Evolutionary conservation across 2,113 vertebrate genomes (phyloP), one percentile per base, ranked within the genome.

Genomic region (Gnathonemus longibarbis): DNA sequence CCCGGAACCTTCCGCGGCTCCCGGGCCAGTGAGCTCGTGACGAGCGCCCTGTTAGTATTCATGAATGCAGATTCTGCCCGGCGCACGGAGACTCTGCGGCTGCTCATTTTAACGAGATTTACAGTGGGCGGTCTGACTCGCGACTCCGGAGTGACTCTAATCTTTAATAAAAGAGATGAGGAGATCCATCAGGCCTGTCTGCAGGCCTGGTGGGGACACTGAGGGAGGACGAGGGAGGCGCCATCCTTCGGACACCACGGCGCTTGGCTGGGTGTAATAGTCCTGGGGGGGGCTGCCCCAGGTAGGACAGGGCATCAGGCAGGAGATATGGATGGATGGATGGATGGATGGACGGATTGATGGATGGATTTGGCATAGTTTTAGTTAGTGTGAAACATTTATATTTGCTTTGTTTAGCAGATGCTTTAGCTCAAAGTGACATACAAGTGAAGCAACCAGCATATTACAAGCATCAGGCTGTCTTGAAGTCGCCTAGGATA

Each of bases 191-290:
- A 88, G 31, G 31, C 85, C 49, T n/a, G 49, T 35, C 48, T 5
- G 11, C 49, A 17, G n/a, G 27, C 87, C 53, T 45, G 45, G 58
- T 21, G 21, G 87, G 21, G 87, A 27, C 87, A 58, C 24, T 66
- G 56, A 8, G 21, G 85, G 48, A 45, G 21, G 48, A 87, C 11
- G 27, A 87, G 84, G 3, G 27, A 66, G 56, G 56, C 42, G 11
- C 99, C 97, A 98, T 96, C 96, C 97, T 98, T 96, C 97, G 97
- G 96, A 97, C 97, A 97, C 97, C 96, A 96, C 96, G 96, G 96
- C 96, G 94, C 96, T 96, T 94, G 96, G 95, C 95, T 96, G 96
- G 95, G 96, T 96, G 96, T 96, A 96, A 95, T 95, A 17, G 97
- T 97, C 27, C 5, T 74, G 27, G 66, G n/a, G 62, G 70, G 70